These are phyloP conservation scores for Nymphicus hollandicus DNA, from an alignment of 2,113 vertebrate genomes.

Conservation along the genomic window DNA sequence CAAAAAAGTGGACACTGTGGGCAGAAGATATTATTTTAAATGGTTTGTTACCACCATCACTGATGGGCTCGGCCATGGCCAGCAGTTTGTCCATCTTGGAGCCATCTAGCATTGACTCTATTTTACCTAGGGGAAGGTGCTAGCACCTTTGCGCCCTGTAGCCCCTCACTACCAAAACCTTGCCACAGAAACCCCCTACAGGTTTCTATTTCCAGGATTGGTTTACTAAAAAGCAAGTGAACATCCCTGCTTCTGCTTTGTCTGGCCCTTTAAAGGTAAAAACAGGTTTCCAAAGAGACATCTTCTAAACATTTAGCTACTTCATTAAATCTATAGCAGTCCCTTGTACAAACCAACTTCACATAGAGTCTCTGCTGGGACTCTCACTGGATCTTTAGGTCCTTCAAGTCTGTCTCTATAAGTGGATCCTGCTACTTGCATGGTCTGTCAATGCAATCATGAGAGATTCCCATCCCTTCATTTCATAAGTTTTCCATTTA, in stretches of 20 bases:
- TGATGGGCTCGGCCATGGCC: background rate
- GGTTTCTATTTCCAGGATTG: background rate
- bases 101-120: fast-evolving
- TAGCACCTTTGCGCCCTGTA: background rate
- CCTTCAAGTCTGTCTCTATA: background rate
- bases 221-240: background rate
- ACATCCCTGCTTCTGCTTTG: background rate
- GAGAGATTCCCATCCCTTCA: slow-evolving; percentile 5
- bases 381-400: background rate
- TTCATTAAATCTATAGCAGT: background rate
- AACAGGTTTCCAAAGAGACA: background rate
- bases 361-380: background rate
- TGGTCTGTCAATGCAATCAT: background rate
- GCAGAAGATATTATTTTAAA: background rate
- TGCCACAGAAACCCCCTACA: background rate
- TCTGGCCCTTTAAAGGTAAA: background rate
- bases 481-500: slow-evolving; percentile 42
- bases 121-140: background rate
- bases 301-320: background rate
- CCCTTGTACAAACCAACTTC: background rate
- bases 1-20: background rate
- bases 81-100: background rate
- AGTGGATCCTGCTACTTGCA: background rate
- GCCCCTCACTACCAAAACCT: background rate
- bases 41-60: background rate